A percentile compares a stretch with the other conserved stretches of the same genome.
phyloP scores from a whole-genome alignment of 2,113 vertebrate species.

The Oreochromis spilurus region DNA sequence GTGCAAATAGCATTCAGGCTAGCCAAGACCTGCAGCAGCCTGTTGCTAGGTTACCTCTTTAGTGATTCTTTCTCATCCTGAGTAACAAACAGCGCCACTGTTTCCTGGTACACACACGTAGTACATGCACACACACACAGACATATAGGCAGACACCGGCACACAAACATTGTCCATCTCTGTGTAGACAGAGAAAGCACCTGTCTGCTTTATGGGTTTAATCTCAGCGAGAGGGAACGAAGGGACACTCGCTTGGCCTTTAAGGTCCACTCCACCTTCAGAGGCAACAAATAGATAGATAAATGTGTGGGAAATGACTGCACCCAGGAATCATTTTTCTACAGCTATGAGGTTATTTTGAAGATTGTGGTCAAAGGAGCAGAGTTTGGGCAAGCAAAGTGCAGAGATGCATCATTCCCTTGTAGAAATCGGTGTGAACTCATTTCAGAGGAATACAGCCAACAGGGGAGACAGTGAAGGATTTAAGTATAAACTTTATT shows the following conservation, averaged over 20 bases:
- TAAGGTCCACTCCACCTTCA: background rate
- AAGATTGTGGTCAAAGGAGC: slow-evolving; percentile 5
- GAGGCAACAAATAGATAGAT: slow-evolving; percentile 9
- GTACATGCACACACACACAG: background rate
- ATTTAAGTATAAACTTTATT: background rate
- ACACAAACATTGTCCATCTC: slow-evolving; percentile 22
- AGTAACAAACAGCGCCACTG: slow-evolving; percentile 68
- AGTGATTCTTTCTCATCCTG: slow-evolving; percentile 64
- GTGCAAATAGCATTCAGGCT: slow-evolving; percentile 60
- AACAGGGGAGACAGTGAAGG: background rate
- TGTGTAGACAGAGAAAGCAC: slow-evolving; percentile 22
- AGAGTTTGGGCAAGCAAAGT: background rate
- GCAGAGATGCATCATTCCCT: background rate
- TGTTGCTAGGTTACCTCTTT: slow-evolving; percentile 80
- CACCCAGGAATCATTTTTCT: background rate
- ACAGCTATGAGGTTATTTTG: background rate
- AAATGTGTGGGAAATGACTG: slow-evolving; percentile 5
- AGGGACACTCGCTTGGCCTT: slow-evolving; percentile 30
- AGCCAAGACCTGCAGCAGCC: slow-evolving; percentile 55
- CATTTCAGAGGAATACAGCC: background rate
- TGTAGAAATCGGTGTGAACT: background rate
- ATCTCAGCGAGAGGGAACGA: slow-evolving; percentile 40
- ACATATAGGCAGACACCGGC: background rate
- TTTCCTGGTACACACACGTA: slow-evolving; percentile 27
- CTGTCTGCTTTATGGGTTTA: slow-evolving; percentile 70